Base-by-base conservation (phyloP, 2,797 vertebrate species). In the Loris lydekkerianus region DNA sequence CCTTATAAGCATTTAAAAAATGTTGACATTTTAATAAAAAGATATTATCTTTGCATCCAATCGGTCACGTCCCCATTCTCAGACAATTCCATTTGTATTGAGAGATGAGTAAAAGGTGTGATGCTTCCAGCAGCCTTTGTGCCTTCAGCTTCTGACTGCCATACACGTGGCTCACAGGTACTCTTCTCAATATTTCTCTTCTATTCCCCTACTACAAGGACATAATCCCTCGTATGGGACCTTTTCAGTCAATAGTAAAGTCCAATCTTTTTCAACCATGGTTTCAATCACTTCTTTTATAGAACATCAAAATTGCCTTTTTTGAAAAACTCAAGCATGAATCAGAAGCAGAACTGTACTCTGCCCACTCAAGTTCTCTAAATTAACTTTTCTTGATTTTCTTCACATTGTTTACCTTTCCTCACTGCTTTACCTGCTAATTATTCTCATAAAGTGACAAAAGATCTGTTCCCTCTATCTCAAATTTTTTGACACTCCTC, bases 21-120 rank as follows among this genome's bases (percentile, higher is more conserved):
- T 73, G n/a, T 75, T 80, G 37, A 15, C 7, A 63, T 69, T 93
- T 94, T 88, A 43, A 86, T 53, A 87, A 87, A 11, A 94, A 86
- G 25, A 76, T 80, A 60, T 27, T 69, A n/a, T 69, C 40, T 88
- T 91, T 84, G 43, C 40, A 95, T 75, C 10, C 20, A 83, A n/a
- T 31, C 83, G 31, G 80, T 84, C 20, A 17, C 10, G 67, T 65
- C 46, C 7, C 13, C 43, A n/a, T 60, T 82, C 21, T 75, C n/a
- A 76, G 67, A 84, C 11, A 76, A 72, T 53, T 76, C 4, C 5
- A 56, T 78, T 88, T 92, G 78, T 10, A 9, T 37, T 82, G 27
- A 95, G 2, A 53, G 40, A 67, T 40, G 27, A 75, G 37, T 92
- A 93, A 76, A 78, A 37, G 34, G 11, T 69, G 27, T 69, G 86